Percentiles rank a stretch among this genome's conserved stretches.
These are phyloP conservation scores for Trematomus loennbergii DNA, from an alignment of 2,113 vertebrate genomes.

Conservation along the genomic window DNA sequence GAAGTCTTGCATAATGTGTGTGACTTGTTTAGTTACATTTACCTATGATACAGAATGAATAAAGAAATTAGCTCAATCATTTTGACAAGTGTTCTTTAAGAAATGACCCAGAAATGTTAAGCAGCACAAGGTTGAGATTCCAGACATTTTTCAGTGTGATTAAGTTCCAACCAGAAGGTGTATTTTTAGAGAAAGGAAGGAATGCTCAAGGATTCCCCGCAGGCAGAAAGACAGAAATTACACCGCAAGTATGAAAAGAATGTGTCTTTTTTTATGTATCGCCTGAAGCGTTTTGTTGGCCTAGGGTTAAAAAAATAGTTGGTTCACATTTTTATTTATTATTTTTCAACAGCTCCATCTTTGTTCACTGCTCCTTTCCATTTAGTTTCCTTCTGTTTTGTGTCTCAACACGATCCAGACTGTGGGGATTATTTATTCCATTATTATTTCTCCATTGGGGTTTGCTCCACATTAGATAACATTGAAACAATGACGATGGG, in stretches of 20 bases:
- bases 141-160: constrained; percentile 51
- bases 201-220: constrained; percentile 48
- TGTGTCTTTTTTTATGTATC: constrained; percentile 17
- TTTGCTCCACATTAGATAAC: not conserved
- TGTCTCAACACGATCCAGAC: too few relatives aligned
- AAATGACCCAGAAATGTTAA: not conserved
- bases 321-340: not conserved
- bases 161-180: constrained; percentile 29
- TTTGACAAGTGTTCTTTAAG: not conserved
- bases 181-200: constrained; percentile 45
- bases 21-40: not conserved
- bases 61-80: not conserved
- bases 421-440: not conserved
- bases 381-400: not conserved
- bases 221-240: constrained; percentile 9
- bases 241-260: constrained; percentile 2
- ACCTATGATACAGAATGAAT: not conserved
- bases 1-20: not conserved
- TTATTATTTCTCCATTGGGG: not conserved
- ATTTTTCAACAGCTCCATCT: not conserved
- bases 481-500: not conserved
- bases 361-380: not conserved
- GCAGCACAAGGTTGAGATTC: constrained; percentile 32
- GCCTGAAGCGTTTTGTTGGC: constrained; percentile 24
- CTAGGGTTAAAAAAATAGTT: constrained; percentile 29